Conservation (phyloP, 2,888 invertebrate genomes). For the Girardia tigrina region DNA sequence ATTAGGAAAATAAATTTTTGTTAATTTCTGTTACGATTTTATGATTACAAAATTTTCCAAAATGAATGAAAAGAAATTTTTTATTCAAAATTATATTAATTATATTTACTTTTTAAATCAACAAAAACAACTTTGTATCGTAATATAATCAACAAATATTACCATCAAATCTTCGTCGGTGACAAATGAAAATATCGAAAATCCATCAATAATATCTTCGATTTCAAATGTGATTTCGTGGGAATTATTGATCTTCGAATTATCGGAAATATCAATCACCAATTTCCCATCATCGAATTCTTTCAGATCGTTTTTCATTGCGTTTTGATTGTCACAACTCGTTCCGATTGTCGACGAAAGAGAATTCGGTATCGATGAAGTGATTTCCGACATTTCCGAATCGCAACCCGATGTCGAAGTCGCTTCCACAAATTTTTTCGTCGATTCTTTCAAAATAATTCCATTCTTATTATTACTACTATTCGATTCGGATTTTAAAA, state of each 20-base stretch:
- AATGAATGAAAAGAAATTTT: no score
- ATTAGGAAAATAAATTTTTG: no score
- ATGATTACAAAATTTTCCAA: no score
- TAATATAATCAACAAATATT: no score
- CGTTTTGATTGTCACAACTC: not conserved
- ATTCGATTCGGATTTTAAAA: constrained; percentile 13
- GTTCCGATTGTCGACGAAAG: not conserved
- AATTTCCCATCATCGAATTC: not conserved
- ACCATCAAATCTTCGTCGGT: constrained; percentile 1
- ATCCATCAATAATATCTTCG: not conserved
- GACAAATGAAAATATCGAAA: constrained; percentile 11
- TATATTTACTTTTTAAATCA: no score
- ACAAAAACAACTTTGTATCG: no score
- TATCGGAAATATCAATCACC: not conserved
- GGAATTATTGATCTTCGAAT: not conserved
- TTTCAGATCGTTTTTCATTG: not conserved
- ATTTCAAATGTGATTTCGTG: not conserved
- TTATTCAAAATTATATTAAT: no score
- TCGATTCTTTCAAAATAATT: constrained; percentile 16
- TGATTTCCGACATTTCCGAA: constrained; percentile 19
- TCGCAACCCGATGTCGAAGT: constrained; percentile 2
- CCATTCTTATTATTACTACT: constrained; percentile 5
- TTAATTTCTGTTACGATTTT: no score
- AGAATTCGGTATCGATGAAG: not conserved
- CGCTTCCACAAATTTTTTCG: constrained; percentile 10